phyloP scores from a whole-genome alignment of 1,140 invertebrate species.

The Linepithema humile region DNA sequence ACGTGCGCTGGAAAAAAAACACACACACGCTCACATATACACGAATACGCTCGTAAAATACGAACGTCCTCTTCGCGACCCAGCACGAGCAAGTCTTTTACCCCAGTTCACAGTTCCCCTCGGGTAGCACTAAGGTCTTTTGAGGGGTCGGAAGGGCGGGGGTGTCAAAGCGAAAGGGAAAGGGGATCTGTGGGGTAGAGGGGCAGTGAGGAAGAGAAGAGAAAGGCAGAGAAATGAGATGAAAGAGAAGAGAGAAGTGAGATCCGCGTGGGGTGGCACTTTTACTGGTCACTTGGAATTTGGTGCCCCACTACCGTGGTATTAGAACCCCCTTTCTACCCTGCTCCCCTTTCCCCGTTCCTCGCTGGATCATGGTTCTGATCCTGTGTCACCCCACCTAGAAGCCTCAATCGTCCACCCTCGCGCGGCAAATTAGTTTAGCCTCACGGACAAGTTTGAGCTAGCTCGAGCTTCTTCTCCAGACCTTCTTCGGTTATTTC shows the following conservation, averaged over 20 bases:
- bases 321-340: conserved; percentile 45
- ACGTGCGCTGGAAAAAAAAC: conserved; percentile 64
- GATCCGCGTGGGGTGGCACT: conserved; percentile 58
- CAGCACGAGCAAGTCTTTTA: conserved; percentile 77
- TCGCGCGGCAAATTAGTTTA: conserved; percentile 74
- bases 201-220: conserved; percentile 49
- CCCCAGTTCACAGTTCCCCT: conserved; percentile 80
- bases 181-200: conserved; percentile 13
- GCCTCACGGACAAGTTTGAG: conserved; percentile 70
- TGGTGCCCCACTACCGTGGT: conserved; percentile 50
- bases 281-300: conserved; percentile 80
- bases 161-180: conserved; percentile 52
- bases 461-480: conserved; percentile 57
- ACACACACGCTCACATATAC: neutral
- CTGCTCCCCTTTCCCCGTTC: conserved; percentile 14
- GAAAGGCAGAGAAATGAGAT: conserved; percentile 40
- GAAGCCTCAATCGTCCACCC: conserved; percentile 57
- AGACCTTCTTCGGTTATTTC: conserved; percentile 58
- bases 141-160: conserved; percentile 50
- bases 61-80: conserved; percentile 63
- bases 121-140: conserved; percentile 45
- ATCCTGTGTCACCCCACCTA: conserved; percentile 65
- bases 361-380: conserved; percentile 49
- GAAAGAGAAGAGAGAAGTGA: conserved; percentile 53
- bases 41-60: conserved; percentile 32